These are phyloP conservation scores for Hypomecis punctinalis DNA, from an alignment of 2,888 invertebrate genomes.

Conservation along the genomic window DNA sequence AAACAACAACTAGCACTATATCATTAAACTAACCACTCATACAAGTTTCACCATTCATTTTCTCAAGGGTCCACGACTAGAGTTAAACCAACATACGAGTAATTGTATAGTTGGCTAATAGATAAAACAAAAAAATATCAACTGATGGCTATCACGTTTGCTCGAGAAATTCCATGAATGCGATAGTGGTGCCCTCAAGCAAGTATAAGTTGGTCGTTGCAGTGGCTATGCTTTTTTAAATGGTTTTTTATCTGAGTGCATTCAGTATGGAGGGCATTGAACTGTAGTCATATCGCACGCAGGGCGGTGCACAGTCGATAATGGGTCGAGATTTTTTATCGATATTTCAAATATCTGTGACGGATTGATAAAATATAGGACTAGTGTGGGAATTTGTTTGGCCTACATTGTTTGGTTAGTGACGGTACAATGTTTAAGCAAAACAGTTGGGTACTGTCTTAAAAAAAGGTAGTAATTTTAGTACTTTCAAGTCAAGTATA, in stretches of 20 bases:
- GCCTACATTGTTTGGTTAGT: background rate
- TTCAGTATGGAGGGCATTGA: conserved; percentile 64
- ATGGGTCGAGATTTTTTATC: conserved; percentile 37
- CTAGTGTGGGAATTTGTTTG: conserved; percentile 13
- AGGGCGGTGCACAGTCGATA: conserved; percentile 55
- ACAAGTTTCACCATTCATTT: conserved; percentile 35
- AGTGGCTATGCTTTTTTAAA: conserved; percentile 33
- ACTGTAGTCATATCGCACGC: conserved; percentile 76
- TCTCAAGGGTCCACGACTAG: conserved; percentile 28
- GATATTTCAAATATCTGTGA: conserved; percentile 17
- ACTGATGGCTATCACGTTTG: background rate
- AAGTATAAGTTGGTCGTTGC: background rate
- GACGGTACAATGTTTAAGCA: background rate
- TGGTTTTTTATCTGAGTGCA: conserved; percentile 61
- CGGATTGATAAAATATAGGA: conserved; percentile 10
- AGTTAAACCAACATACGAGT: background rate
- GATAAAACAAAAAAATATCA: background rate
- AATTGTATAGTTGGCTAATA: background rate
- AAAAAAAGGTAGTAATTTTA: too few relatives aligned
- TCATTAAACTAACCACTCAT: conserved; percentile 31
- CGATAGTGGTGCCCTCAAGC: background rate
- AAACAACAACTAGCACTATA: conserved; percentile 21
- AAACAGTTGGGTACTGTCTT: background rate
- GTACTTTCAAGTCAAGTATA: too few relatives aligned
- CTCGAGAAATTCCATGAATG: background rate